These are phyloP conservation scores for Saccostrea echinata DNA, from an alignment of 1,140 invertebrate species.

Conservation along the genomic window DNA sequence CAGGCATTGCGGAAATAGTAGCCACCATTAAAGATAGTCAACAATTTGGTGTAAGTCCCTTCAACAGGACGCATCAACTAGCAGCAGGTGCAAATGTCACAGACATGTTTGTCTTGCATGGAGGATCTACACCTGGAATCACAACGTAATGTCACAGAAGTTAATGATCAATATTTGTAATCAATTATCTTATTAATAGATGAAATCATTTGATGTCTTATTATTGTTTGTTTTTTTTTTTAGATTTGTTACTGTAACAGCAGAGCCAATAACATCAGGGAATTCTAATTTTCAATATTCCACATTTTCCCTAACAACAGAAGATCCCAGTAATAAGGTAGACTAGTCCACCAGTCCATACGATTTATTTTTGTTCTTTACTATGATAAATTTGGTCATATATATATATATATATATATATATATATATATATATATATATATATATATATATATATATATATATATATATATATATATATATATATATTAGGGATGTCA, in stretches of 20 bases:
- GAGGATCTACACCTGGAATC: background rate
- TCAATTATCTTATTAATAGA: no score
- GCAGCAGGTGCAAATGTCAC: conserved; percentile 34
- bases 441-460: no score
- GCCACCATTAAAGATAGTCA: conserved; percentile 44
- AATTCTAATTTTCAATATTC: conserved; percentile 40
- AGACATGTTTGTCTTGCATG: conserved; percentile 38
- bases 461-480: no score
- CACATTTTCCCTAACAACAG: conserved; percentile 17
- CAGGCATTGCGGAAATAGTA: conserved; percentile 19
- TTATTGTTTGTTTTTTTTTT: background rate
- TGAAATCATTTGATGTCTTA: no score
- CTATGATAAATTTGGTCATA: no score
- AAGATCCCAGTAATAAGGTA: conserved; percentile 33
- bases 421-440: no score
- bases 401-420: no score
- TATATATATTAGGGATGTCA: no score
- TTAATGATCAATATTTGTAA: no score
- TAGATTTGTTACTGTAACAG: conserved; percentile 42
- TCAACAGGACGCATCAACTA: conserved; percentile 4
- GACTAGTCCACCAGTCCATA: background rate
- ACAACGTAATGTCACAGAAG: conserved; percentile 38
- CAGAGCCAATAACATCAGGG: background rate
- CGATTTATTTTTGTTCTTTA: background rate
- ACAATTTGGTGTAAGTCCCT: conserved; percentile 37